These are phyloP conservation scores for Listronotus oregonensis DNA, from an alignment of 1,140 invertebrate species.

Conservation along the genomic window DNA sequence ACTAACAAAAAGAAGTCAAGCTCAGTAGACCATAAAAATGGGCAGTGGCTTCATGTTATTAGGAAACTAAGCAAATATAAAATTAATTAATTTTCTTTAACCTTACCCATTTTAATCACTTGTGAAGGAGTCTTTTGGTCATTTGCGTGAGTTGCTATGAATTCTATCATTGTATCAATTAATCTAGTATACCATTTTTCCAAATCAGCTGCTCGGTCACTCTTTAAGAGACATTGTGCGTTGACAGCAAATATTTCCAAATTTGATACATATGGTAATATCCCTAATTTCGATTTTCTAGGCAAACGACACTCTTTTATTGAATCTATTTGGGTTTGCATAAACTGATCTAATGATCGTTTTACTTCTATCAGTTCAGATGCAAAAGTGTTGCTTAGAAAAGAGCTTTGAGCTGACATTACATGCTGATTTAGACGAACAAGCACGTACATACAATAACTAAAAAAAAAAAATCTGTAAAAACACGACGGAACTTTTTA, in stretches of 20 bases:
- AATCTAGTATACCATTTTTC: conserved; percentile 94
- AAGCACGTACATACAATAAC: conserved; percentile 90
- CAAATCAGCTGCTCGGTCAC: conserved; percentile 89
- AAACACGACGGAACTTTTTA: no score
- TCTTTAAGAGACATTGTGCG: conserved; percentile 86
- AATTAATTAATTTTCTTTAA: background rate
- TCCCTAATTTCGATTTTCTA: conserved; percentile 82
- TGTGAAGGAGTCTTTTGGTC: conserved; percentile 95
- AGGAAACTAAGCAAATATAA: no score
- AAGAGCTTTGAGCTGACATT: conserved; percentile 89
- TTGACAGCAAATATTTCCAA: conserved; percentile 90
- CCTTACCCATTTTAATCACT: conserved; percentile 88
- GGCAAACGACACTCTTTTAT: conserved; percentile 78
- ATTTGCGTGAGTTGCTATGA: conserved; percentile 76
- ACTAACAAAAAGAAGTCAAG: no score
- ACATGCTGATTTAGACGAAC: conserved; percentile 89
- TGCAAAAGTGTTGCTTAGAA: conserved; percentile 87
- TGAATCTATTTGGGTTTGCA: conserved; percentile 83
- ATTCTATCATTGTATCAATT: conserved; percentile 84
- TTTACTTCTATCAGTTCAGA: conserved; percentile 91
- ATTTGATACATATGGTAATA: conserved; percentile 89
- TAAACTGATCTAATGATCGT: conserved; percentile 90
- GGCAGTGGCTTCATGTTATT: no score
- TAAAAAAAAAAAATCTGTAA: conserved; percentile 57
- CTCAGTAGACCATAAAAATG: no score